Conservation (phyloP, 2,797 vertebrate genomes). For the Coracias cyanogaster region DNA sequence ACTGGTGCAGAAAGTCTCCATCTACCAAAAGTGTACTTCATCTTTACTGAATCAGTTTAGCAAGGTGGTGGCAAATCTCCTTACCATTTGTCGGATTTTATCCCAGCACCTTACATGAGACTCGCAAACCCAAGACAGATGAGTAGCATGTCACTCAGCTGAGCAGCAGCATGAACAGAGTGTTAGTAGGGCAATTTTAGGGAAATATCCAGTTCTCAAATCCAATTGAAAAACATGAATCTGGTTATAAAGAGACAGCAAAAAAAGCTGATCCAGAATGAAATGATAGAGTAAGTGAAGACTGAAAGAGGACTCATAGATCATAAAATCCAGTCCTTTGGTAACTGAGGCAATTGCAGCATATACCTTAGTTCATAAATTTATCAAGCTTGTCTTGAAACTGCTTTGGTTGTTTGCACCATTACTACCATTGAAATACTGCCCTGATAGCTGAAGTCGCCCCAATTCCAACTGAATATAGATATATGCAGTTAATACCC, state of each 20-base stretch:
- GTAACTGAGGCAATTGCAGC: conserved; percentile 4
- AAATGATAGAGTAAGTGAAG: not conserved
- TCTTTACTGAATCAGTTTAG: conserved; percentile 20
- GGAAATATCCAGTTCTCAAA: conserved; percentile 37
- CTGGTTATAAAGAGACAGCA: conserved; percentile 31
- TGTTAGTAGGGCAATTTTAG: conserved; percentile 29
- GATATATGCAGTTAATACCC: conserved; percentile 21
- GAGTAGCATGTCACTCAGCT: not conserved
- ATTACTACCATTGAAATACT: not conserved
- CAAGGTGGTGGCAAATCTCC: not conserved
- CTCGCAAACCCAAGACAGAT: not conserved
- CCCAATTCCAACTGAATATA: not conserved
- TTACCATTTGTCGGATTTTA: not conserved
- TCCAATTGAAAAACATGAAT: conserved; percentile 30
- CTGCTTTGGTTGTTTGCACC: conserved; percentile 16
- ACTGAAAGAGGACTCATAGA: not conserved
- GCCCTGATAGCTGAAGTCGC: not conserved
- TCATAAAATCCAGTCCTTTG: conserved; percentile 14
- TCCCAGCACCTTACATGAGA: not conserved
- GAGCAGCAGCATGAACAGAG: not conserved
- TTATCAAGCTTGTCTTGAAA: conserved; percentile 18
- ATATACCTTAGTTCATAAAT: conserved; percentile 11
- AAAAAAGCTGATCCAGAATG: conserved; percentile 13
- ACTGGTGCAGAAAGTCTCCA: not conserved
- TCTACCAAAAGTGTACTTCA: not conserved